Evolutionary conservation across 2,797 vertebrate species (phyloP), one percentile per base, ranked within the genome.

Genomic region (Petrocephalus schoutedeni): DNA sequence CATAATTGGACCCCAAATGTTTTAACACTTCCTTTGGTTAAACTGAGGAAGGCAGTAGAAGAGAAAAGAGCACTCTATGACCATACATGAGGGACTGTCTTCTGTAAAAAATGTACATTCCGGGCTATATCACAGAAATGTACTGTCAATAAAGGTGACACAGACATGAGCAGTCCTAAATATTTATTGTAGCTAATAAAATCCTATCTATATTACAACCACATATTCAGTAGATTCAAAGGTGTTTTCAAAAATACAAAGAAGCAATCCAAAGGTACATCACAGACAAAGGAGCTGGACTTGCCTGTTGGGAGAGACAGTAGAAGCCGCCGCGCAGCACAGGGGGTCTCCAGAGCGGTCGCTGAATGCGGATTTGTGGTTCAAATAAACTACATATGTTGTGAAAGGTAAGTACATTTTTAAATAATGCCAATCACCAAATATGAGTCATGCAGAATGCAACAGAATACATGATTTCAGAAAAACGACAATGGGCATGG

Each of bases 171-270:
- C 36, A 41, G 16, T 49, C 28, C 87, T 53, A 53, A 64, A 58
- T 86, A 21, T 86, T 89, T 86, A 89, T 86, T 89, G 56, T 36
- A 61, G 54, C 54, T 51, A 86, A 86, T 89, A 61, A 89, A 89
- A 89, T 88, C 51, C 19, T 57, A 51, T 86, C 57, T 87, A 82
- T 89, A 89, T 89, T 89, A 89, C 67, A 89, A 89, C 67, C 57
- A 86, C 88, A 61, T 85, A 51, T 61, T 83, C 67, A 89, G 67
- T 58, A 89, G 56, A 61, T 82, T 59, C 67, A 89, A 82, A 58
- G n/a, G 56, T 77, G 12, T 61, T 67, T 56, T 89, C 85, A 89
- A 87, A 86, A 89, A 71, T 86, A 89, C 19, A 89, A 80, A 89
- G 10, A 51, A 89, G 64, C 54, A 86, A 61, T 80, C 54, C n/a